Base-by-base conservation (phyloP, 2,797 vertebrate genomes). In the Bradypodion pumilum region DNA sequence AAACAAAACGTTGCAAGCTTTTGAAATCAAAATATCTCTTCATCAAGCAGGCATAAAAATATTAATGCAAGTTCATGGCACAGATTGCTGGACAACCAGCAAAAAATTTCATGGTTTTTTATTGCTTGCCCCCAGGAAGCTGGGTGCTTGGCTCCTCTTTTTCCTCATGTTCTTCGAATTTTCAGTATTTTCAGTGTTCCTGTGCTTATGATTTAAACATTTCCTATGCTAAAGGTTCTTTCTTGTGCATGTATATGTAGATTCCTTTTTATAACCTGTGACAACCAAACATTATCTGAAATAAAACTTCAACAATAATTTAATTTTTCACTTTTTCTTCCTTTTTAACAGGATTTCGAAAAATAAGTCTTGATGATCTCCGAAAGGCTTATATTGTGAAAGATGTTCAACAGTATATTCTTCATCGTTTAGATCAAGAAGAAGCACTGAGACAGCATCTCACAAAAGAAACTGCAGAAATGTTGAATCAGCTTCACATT, bases 361-460 rank as follows among this genome's bases (percentile, higher is more conserved):
- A 99, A 95, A 99, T 99, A 95, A 99, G 98, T 92, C 96, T 99
- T 29, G 99, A 99, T 72, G 99, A 99, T 93, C 97, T 99, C 7
- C 97, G 98, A 21, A 99, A 99, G 90, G 98, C 99, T 3, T 99
- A 99, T 82, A 98, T 99, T 2, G 98, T 99, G 80, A 99, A 99
- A 93, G 99, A 99, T 73, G 98, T 99, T n/a, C 99, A 99, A n/a
- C 99, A 99, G 86, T 99, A 99, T 90, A 99, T 99, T 92, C 97
- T 99, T 42, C 98, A 99, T 94, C 96, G 98, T 69, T 95, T 99
- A 89, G 98, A 99, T 93, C 98, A 98, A 91, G 98, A 99, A 92
- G 98, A 99, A 94, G 98, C 98, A 2, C 95, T 99, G 87, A 96
- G 99, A 84, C 99, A 99, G 75, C 99, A 99, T 89, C 97, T 99